Conservation (phyloP, 1,140 invertebrate species). For the Bursaphelenchus mucronatus region DNA sequence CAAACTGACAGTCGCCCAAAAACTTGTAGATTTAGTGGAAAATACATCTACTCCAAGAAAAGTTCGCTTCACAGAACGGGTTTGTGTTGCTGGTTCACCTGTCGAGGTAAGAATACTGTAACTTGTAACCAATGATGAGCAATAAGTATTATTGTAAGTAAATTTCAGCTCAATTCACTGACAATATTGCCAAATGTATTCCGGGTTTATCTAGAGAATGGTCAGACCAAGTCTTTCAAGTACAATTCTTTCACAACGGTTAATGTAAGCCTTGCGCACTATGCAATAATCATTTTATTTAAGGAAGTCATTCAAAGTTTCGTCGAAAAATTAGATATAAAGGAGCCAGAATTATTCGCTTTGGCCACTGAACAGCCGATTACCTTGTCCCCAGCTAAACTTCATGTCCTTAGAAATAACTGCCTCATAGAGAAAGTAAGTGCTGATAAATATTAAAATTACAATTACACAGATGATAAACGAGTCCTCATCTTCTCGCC, state of each 20-base stretch:
- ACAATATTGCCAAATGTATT: constrained; percentile 85
- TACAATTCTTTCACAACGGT: constrained; percentile 84
- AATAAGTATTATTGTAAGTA: background rate
- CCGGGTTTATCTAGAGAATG: constrained; percentile 84
- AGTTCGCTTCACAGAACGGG: constrained; percentile 50
- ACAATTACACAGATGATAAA: constrained; percentile 63
- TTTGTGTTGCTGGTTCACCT: constrained; percentile 47
- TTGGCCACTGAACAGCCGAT: constrained; percentile 84
- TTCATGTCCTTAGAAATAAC: constrained; percentile 76
- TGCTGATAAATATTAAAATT: constrained; percentile 18
- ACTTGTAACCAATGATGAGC: constrained; percentile 67
- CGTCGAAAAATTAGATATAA: constrained; percentile 77
- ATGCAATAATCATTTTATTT: constrained; percentile 22
- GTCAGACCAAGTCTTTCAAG: constrained; percentile 91
- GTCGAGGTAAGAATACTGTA: constrained; percentile 67
- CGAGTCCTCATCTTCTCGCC: constrained; percentile 84
- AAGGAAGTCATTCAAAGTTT: constrained; percentile 74
- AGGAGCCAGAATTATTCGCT: constrained; percentile 76
- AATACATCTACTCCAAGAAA: constrained; percentile 72
- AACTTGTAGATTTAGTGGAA: constrained; percentile 64
- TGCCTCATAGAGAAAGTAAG: constrained; percentile 77
- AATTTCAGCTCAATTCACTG: constrained; percentile 65
- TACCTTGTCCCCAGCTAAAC: constrained; percentile 74
- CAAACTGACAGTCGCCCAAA: constrained; percentile 66
- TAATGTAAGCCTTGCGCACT: constrained; percentile 59